Percentiles rank a stretch among this genome's conserved stretches.
Conservation (phyloP, 2,888 invertebrate species). For the Tetragonula carbonaria region DNA sequence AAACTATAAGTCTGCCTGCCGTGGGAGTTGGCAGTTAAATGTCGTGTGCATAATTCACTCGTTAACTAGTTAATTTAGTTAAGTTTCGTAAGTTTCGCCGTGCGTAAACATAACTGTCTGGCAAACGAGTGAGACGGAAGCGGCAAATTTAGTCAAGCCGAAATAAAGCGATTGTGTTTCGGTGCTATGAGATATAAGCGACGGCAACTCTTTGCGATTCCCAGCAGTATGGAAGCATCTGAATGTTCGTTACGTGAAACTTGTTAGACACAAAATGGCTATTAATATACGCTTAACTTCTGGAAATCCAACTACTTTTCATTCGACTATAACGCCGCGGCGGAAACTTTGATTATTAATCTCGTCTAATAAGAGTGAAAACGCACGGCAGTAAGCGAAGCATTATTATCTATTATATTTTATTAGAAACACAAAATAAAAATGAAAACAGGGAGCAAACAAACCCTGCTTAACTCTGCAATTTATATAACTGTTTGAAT, state of each 20-base stretch:
- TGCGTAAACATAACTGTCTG: conserved; percentile 71
- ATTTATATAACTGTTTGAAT: not conserved
- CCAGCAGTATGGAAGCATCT: conserved; percentile 28
- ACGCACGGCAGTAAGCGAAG: not conserved
- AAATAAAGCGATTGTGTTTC: conserved; percentile 73
- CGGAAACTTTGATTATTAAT: conserved; percentile 12
- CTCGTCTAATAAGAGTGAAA: not conserved
- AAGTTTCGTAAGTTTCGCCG: conserved; percentile 70
- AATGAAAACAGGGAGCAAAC: too few species aligned
- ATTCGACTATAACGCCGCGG: not conserved
- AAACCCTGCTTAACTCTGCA: not conserved
- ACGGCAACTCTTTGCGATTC: conserved; percentile 52
- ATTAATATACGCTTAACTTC: conserved; percentile 28
- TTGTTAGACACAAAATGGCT: conserved; percentile 36
- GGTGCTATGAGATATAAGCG: conserved; percentile 64
- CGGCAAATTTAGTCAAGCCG: conserved; percentile 65
- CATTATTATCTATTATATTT: not conserved
- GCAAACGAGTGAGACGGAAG: conserved; percentile 60
- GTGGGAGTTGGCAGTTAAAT: conserved; percentile 66
- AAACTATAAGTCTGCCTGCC: conserved; percentile 61
- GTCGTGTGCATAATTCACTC: conserved; percentile 72
- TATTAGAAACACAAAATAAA: not conserved
- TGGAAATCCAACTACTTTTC: conserved; percentile 8
- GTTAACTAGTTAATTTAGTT: conserved; percentile 74
- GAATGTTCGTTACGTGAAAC: conserved; percentile 37